Conservation (phyloP, 2,888 invertebrate species). For the Carabus problematicus region DNA sequence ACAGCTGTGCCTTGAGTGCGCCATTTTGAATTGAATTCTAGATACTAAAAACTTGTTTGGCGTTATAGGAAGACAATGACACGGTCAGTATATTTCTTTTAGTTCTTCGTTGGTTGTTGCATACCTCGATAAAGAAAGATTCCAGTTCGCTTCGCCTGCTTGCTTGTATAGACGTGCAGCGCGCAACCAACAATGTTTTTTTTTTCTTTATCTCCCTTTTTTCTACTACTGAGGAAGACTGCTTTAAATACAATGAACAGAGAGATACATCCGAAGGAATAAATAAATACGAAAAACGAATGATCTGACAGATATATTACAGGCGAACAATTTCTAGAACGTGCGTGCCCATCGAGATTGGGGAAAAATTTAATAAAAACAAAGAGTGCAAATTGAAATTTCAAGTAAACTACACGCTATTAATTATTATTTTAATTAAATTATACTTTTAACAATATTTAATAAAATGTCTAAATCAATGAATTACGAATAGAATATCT, state of each 20-base stretch:
- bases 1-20: constrained; percentile 44
- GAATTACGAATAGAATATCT: too few relatives aligned
- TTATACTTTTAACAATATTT: too few relatives aligned
- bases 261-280: constrained; percentile 22
- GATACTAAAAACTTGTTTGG: constrained; percentile 50
- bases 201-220: background rate
- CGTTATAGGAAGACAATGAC: constrained; percentile 50
- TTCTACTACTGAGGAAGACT: constrained; percentile 26
- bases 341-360: background rate
- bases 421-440: too few relatives aligned
- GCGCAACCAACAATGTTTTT: background rate
- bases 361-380: background rate
- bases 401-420: background rate
- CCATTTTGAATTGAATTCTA: constrained; percentile 49
- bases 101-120: background rate
- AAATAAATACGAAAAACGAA: constrained; percentile 4
- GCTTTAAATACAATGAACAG: constrained; percentile 36
- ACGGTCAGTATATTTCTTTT: constrained; percentile 17
- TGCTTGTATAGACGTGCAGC: constrained; percentile 2
- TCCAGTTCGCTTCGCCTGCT: constrained; percentile 26
- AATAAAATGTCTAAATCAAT: too few relatives aligned
- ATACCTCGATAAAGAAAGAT: constrained; percentile 26
- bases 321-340: background rate
- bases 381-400: background rate
- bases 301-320: constrained; percentile 30